These are phyloP conservation scores for Megalops cyprinoides DNA, from an alignment of 2,797 vertebrate genomes.

Conservation along the genomic window DNA sequence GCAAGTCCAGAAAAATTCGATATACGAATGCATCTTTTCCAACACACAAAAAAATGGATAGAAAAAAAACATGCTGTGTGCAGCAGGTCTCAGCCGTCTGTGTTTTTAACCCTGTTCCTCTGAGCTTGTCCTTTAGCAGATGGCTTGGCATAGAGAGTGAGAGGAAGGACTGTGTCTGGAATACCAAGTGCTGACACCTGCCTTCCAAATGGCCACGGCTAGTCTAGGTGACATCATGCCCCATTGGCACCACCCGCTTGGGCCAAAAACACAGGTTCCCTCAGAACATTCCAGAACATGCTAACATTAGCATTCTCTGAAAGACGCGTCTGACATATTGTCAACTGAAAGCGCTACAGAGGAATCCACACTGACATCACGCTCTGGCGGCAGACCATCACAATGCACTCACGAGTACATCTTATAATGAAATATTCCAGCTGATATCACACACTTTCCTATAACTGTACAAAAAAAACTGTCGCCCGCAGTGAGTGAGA, in stretches of 20 bases:
- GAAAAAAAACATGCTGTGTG: neutral
- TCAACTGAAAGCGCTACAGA: neutral
- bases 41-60: neutral
- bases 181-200: slow-evolving; percentile 5
- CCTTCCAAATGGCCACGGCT: neutral
- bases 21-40: neutral
- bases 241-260: neutral
- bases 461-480: neutral
- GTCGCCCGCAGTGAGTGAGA: neutral
- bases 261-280: neutral
- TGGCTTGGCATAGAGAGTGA: slow-evolving; percentile 18
- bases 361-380: neutral
- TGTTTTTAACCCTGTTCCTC: slow-evolving; percentile 13
- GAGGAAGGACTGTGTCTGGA: neutral
- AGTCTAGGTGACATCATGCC: slow-evolving; percentile 6
- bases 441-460: neutral
- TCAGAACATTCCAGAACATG: neutral
- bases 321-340: neutral
- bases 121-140: slow-evolving; percentile 26
- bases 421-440: neutral
- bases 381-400: neutral
- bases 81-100: neutral
- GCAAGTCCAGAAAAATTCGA: neutral
- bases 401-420: neutral
- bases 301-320: neutral